Conservation (phyloP, 2,797 vertebrate species). For the Halcyon badia region DNA sequence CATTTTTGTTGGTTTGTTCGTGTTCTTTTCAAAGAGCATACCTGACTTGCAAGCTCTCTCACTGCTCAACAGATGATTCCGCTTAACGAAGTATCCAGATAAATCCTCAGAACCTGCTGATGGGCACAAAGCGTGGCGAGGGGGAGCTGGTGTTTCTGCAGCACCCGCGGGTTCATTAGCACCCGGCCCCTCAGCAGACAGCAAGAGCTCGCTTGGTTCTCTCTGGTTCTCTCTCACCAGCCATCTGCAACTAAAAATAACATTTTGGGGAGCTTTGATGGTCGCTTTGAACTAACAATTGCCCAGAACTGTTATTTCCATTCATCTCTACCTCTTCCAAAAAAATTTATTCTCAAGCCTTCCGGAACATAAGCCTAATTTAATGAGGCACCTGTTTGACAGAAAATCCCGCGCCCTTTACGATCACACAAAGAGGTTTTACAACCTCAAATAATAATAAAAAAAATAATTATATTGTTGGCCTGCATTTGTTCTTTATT, state of each 20-base stretch:
- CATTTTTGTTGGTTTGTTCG: neutral
- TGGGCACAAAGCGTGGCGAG: neutral
- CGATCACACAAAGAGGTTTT: neutral
- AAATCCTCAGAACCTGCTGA: constrained; percentile 34
- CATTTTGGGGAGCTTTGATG: constrained; percentile 59
- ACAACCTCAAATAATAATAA: neutral
- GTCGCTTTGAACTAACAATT: constrained; percentile 35
- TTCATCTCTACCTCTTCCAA: constrained; percentile 17
- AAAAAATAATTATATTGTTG: neutral
- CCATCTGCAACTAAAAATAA: constrained; percentile 77
- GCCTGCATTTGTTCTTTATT: neutral
- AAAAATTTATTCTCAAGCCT: neutral
- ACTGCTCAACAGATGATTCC: constrained; percentile 38
- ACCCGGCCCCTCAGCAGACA: neutral
- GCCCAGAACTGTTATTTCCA: constrained; percentile 43
- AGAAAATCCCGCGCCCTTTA: neutral
- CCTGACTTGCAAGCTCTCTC: neutral
- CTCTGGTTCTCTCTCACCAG: constrained; percentile 49
- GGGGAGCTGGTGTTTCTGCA: constrained; percentile 54
- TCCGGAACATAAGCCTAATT: neutral
- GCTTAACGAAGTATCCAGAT: constrained; percentile 12
- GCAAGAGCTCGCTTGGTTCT: constrained; percentile 25
- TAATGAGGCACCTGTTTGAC: constrained; percentile 28
- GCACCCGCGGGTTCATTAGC: constrained; percentile 64
- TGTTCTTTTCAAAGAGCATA: constrained; percentile 11